Evolutionary conservation across 2,888 invertebrate genomes (phyloP).

Genomic region (Unio pictorum): DNA sequence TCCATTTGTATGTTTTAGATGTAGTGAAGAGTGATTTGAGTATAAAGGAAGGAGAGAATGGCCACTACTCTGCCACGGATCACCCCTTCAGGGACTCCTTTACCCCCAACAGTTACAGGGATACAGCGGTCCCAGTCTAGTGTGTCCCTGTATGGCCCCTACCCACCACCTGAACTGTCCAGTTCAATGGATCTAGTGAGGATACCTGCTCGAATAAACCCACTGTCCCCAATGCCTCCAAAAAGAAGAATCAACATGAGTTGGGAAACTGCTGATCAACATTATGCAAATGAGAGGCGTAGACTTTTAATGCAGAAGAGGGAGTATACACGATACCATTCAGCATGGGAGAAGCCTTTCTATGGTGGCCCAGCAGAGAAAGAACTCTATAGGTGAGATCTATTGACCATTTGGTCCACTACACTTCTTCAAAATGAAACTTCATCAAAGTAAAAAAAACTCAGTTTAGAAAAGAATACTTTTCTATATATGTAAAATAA

Average conservation of each 20-base stretch:
- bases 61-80: conserved; percentile 58
- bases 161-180: conserved; percentile 61
- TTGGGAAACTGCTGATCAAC: conserved; percentile 66
- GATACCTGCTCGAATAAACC: conserved; percentile 60
- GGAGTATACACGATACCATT: conserved; percentile 67
- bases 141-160: conserved; percentile 49
- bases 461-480: no score
- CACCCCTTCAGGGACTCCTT: conserved; percentile 47
- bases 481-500: no score
- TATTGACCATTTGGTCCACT: neutral
- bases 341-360: conserved; percentile 68
- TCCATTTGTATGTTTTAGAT: conserved; percentile 1
- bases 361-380: conserved; percentile 67
- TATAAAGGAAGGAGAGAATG: conserved; percentile 5
- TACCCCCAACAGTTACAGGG: conserved; percentile 23
- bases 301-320: conserved; percentile 63
- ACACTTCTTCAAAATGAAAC: no score
- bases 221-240: conserved; percentile 62
- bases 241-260: conserved; percentile 58
- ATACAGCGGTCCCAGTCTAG: conserved; percentile 38
- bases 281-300: conserved; percentile 66
- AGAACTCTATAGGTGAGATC: conserved; percentile 65
- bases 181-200: conserved; percentile 53
- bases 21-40: neutral
- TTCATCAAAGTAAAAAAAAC: no score